phyloP scores from a whole-genome alignment of 2,113 vertebrate species.

The Lepidothrix coronata region DNA sequence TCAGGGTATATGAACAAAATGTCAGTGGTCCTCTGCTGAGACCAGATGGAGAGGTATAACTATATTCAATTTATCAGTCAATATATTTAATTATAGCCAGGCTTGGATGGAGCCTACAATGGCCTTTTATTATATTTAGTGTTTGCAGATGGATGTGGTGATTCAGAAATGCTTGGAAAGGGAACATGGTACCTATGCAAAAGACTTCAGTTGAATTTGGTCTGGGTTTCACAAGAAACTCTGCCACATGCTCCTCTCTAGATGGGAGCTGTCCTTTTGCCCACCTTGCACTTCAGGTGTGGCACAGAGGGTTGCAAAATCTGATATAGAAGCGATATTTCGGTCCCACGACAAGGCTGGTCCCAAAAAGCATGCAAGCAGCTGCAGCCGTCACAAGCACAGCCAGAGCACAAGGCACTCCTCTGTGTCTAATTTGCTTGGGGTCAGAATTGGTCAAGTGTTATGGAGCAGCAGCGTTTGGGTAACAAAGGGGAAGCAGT shows the following conservation, averaged over 20 bases:
- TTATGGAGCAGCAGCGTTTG: background rate
- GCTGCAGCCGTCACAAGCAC: accelerated
- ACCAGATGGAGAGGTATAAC: slow-evolving; percentile 62
- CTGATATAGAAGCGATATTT: accelerated
- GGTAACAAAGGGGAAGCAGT: background rate
- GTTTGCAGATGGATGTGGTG: background rate
- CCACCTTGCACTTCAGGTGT: background rate
- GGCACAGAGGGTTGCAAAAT: background rate
- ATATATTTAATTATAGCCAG: slow-evolving; percentile 52
- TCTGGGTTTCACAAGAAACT: background rate
- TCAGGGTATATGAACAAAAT: slow-evolving; percentile 38
- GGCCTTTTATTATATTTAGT: slow-evolving; percentile 18
- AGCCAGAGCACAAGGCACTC: accelerated
- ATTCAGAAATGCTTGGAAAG: background rate
- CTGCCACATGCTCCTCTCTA: background rate
- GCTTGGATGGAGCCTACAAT: slow-evolving; percentile 29
- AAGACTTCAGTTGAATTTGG: background rate
- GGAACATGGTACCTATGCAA: background rate
- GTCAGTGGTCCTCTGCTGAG: slow-evolving; percentile 35
- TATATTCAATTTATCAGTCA: slow-evolving; percentile 38
- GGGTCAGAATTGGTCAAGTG: background rate
- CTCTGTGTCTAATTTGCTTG: background rate
- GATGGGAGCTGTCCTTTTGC: background rate
- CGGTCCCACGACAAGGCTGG: accelerated
- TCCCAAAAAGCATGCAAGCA: accelerated